Conservation (phyloP, 1,140 invertebrate genomes). For the Steinernema feltiae region DNA sequence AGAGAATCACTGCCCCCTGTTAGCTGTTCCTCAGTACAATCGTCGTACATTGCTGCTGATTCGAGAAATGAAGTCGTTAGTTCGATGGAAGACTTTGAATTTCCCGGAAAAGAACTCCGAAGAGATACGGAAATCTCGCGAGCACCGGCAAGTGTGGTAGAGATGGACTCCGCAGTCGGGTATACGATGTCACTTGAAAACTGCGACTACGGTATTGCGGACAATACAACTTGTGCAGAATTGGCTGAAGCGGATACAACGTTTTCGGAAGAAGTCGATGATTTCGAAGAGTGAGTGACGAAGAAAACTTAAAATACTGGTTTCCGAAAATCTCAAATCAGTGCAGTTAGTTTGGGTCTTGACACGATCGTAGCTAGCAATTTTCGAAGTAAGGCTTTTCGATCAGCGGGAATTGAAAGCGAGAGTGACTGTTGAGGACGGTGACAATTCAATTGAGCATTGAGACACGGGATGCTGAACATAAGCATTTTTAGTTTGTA, state of each 20-base stretch:
- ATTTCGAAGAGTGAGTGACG: background rate
- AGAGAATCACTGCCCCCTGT: too few relatives aligned
- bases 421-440: too few relatives aligned
- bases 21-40: background rate
- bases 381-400: too few relatives aligned
- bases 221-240: slow-evolving; percentile 14
- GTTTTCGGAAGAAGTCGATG: slow-evolving; percentile 22
- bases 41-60: background rate
- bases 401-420: too few relatives aligned
- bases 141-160: slow-evolving; percentile 16
- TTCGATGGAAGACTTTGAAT: background rate
- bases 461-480: too few relatives aligned
- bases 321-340: too few relatives aligned
- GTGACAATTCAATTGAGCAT: too few relatives aligned
- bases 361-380: too few relatives aligned
- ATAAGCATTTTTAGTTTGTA: too few relatives aligned
- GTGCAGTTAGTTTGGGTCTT: too few relatives aligned
- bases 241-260: slow-evolving; percentile 29
- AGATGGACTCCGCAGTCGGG: slow-evolving; percentile 9
- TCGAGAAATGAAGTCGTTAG: background rate
- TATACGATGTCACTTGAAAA: background rate
- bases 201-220: slow-evolving; percentile 9
- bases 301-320: too few relatives aligned
- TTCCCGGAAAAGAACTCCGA: background rate
- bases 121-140: slow-evolving; percentile 4